Percentiles rank a stretch among this genome's conserved stretches.
phyloP scores from a whole-genome alignment of 2,797 vertebrate species.

The Astyanax mexicanus region DNA sequence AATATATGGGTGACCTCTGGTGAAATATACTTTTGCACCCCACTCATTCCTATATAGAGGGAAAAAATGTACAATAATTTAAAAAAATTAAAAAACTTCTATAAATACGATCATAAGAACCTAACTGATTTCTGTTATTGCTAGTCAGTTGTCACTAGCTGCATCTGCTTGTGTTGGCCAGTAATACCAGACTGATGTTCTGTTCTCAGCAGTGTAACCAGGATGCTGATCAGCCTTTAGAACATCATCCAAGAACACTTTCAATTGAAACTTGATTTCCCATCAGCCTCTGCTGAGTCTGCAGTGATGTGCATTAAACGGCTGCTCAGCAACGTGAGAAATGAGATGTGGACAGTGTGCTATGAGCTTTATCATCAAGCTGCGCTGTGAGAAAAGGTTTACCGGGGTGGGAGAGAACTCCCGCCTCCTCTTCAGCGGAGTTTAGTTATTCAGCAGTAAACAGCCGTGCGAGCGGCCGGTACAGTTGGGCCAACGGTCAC shows the following conservation, averaged over 20 bases:
- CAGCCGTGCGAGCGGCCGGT: neutral
- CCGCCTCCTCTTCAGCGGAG: neutral
- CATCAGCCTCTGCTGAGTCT: constrained; percentile 6
- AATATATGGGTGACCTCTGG: too few species aligned
- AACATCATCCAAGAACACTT: neutral
- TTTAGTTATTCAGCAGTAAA: constrained; percentile 22
- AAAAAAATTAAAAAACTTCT: too few species aligned
- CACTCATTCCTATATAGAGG: too few species aligned
- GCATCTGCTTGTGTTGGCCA: neutral
- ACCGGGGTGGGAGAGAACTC: neutral
- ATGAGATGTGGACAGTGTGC: neutral
- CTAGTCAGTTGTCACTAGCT: neutral
- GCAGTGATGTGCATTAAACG: neutral
- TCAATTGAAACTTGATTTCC: neutral
- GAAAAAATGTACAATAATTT: too few species aligned
- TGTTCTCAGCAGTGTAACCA: neutral
- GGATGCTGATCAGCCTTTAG: neutral
- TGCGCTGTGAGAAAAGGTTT: constrained; percentile 1
- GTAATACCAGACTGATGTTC: neutral
- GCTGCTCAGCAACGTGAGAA: neutral
- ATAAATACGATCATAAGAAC: too few species aligned
- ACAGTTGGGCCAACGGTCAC: constrained; percentile 37
- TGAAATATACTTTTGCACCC: too few species aligned
- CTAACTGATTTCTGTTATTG: too few species aligned
- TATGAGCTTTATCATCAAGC: neutral